Base-by-base conservation (phyloP, 2,113 vertebrate genomes). In the Phrynosoma blainvillii region DNA sequence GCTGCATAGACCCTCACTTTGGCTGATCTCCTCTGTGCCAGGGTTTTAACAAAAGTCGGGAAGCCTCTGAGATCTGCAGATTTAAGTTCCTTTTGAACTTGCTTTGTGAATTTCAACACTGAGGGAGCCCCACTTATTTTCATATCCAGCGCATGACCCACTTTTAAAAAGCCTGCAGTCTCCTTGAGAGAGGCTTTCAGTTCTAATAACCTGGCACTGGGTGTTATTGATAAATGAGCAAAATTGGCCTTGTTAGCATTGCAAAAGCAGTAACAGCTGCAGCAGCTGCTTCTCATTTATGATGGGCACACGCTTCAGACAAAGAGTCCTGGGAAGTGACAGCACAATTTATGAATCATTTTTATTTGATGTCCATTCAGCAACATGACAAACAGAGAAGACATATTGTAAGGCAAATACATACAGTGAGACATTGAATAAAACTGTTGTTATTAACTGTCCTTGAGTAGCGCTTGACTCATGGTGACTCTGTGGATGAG, bases 361-460 rank as follows among this genome's bases (percentile, higher is more conserved):
- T 78, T 42, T 89, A 89, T 89, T 75, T 94, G 75, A 5, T 91
- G 89, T 92, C 85, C 59, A 47, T 91, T 94, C 89, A 92, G 85
- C 86, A 68, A 80, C 77, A 25, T 75, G 89, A 71, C 89, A 66
- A 47, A 88, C 92, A 77, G 0, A 3, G 90, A 30, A 85, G 40
- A 71, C 1, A 12, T 42, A 68, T 18, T 5, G 54, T 59, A 27
- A 30, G 14, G 59, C 14, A 62, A 62, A 62, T 3, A 47, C 42
- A 47, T 47, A 47, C 6, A 47, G 59, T 62, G 13, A 16, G 16
- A 32, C 11, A 5, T 23, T 36, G 54, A 79, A 59, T 16, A 79
- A 59, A 47, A 86, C 13, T 47, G 42, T 47, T 47, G 42, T 47
- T 47, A 6, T 47, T 47, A 47, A 47, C 42, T 47, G 42, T 3